phyloP scores from a whole-genome alignment of 2,113 vertebrate genomes.

The Nerophis ophidion region DNA sequence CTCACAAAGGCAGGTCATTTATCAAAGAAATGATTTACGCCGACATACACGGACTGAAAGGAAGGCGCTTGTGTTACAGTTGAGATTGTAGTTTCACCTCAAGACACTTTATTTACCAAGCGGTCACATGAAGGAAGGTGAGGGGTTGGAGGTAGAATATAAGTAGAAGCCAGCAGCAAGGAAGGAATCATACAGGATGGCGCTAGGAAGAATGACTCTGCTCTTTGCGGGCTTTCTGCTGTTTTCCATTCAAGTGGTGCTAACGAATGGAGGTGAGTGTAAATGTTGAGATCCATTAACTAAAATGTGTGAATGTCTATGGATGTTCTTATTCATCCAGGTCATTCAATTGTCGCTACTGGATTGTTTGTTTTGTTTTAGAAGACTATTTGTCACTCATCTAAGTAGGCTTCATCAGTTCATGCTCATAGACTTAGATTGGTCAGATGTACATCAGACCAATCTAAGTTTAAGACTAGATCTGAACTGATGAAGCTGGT shows the following conservation, averaged over 20 bases:
- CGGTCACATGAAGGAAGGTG: slow-evolving; percentile 3
- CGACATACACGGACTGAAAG: not conserved
- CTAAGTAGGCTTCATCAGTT: too few species aligned
- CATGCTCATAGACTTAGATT: too few species aligned
- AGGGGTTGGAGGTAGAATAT: slow-evolving; percentile 31
- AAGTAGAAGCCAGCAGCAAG: slow-evolving; percentile 8
- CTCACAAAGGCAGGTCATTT: slow-evolving; percentile 14
- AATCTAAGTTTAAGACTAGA: too few species aligned
- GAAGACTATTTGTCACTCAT: too few species aligned
- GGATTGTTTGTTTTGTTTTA: too few species aligned
- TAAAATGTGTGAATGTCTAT: too few species aligned
- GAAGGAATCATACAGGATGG: not conserved
- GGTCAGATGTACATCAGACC: too few species aligned
- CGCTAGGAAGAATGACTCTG: slow-evolving; percentile 30
- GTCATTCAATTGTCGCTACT: too few species aligned
- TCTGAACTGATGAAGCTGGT: too few species aligned
- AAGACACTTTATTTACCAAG: not conserved
- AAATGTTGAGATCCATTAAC: not conserved
- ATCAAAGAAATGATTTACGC: slow-evolving; percentile 21
- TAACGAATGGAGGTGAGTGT: slow-evolving; percentile 29
- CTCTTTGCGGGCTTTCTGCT: slow-evolving; percentile 40
- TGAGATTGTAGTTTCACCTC: slow-evolving; percentile 9
- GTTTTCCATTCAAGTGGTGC: slow-evolving; percentile 16
- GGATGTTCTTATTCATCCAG: too few species aligned
- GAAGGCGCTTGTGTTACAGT: slow-evolving; percentile 8